Evolutionary conservation across 64 coral and sea anemone species (phyloP), one percentile per base, ranked within the genome.

Genomic region (Actinia tenebrosa): DNA sequence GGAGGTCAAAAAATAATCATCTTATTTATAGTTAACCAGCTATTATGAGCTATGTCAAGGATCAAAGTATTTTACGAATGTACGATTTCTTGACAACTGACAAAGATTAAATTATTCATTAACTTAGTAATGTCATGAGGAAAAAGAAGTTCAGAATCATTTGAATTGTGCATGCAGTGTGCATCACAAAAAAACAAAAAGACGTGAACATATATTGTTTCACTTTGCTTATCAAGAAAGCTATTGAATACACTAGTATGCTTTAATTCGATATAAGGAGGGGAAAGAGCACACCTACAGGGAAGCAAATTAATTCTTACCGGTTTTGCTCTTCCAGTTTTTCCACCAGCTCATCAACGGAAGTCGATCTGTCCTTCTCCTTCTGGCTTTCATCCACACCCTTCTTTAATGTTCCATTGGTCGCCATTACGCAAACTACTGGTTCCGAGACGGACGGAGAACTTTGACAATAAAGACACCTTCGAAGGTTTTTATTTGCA

Each of bases 311-410:
- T 54, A n/a, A 26, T 3, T 26, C 56, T 78, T 71, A 93, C 94
- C 94, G 90, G 81, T 96, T 96, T 81, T 96, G 94, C 19, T 96
- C 94, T 37, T 96, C 94, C 42, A 96, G 84, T 77, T 93, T 90
- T 0, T 91, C 89, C 1, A 96, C 69, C 9, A 96, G 86, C 7
- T 96, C 91, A 64, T 96, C 94, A 14, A 85, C 86, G 0, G 94
- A 96, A 52, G 88, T 90, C 23, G 86, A 86, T 82, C 81, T 23
- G n/a, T 86, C 66, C 59, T 91, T 87, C 3, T 15, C 56, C 5
- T 85, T 43, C 20, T 20, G 16, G 50, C 20, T 53, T 53, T 75
- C 69, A 75, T 75, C 25, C 69, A 75, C 69, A 16, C 69, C 69
- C 69, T 75, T 20, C 19, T 23, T 42, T 75, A 75, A 30, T 10